A percentile compares a stretch with the other conserved stretches of the same genome.
phyloP scores from a whole-genome alignment of 2,888 invertebrate species.

The Lumbricus terrestris region DNA sequence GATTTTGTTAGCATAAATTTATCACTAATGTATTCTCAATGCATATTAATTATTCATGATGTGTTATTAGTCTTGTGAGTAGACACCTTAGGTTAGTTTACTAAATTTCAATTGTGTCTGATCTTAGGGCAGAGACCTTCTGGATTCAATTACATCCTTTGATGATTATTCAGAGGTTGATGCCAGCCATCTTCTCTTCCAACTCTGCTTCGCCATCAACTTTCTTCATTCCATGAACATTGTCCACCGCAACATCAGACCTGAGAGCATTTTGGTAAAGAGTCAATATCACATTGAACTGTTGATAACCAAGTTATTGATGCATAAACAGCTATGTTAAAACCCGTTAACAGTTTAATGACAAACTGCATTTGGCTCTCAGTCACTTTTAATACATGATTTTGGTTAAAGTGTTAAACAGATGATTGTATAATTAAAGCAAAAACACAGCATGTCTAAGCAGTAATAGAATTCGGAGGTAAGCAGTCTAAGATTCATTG shows the following conservation, averaged over 20 bases:
- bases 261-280: slow-evolving; percentile 89
- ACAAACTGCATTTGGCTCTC: background rate
- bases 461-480: background rate
- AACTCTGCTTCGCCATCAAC: slow-evolving; percentile 85
- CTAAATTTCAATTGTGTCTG: background rate
- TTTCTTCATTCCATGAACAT: slow-evolving; percentile 90
- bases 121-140: slow-evolving; percentile 86
- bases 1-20: background rate
- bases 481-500: background rate
- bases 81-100: background rate
- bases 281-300: background rate
- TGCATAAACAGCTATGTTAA: background rate
- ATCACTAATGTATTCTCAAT: background rate
- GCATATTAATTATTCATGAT: background rate
- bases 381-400: background rate
- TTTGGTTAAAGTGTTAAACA: no score
- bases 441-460: background rate
- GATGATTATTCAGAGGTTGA: slow-evolving; percentile 92
- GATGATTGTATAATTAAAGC: background rate
- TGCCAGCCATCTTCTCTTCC: slow-evolving; percentile 83
- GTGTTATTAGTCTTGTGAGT: background rate
- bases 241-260: slow-evolving; percentile 96
- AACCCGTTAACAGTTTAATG: background rate
- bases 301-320: background rate
- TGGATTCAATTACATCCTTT: slow-evolving; percentile 90